phyloP scores from a whole-genome alignment of 1,140 invertebrate genomes.

The Brachionus rotundiformis region DNA sequence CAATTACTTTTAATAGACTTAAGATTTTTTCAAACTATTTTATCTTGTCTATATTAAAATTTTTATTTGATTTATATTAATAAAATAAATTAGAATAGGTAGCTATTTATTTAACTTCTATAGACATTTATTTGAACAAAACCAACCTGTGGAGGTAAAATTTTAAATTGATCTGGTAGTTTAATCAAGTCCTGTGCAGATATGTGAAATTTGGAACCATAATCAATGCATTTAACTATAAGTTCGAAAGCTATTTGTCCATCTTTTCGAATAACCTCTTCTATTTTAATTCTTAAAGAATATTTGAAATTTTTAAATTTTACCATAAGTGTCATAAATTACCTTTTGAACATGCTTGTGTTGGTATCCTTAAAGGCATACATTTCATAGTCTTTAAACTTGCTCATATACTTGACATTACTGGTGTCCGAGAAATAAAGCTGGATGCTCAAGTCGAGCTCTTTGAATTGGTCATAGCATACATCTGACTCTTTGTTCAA shows the following conservation, averaged over 20 bases:
- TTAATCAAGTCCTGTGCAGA: not conserved
- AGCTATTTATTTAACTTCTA: too few relatives aligned
- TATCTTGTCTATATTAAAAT: too few relatives aligned
- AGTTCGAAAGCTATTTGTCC: slow-evolving; percentile 15
- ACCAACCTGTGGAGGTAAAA: slow-evolving; percentile 18
- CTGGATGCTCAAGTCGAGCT: slow-evolving; percentile 15
- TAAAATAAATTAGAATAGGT: not conserved
- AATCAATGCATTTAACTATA: slow-evolving; percentile 43
- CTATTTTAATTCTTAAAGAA: slow-evolving; percentile 30
- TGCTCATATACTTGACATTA: slow-evolving; percentile 11
- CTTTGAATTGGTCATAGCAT: slow-evolving; percentile 8
- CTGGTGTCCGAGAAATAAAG: slow-evolving; percentile 3
- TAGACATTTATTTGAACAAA: too few relatives aligned
- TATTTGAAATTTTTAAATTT: not conserved
- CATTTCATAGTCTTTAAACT: slow-evolving; percentile 2
- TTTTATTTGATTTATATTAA: too few relatives aligned
- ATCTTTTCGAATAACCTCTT: slow-evolving; percentile 28
- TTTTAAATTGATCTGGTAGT: slow-evolving; percentile 41
- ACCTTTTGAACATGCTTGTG: slow-evolving; percentile 25
- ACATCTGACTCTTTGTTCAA: slow-evolving; percentile 2
- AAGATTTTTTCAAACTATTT: too few relatives aligned
- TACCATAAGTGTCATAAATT: too few relatives aligned
- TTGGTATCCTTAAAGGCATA: slow-evolving; percentile 30
- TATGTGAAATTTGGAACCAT: slow-evolving; percentile 11
- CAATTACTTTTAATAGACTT: too few relatives aligned